Percentiles rank a stretch among this genome's conserved stretches.
phyloP scores from a whole-genome alignment of 2,888 invertebrate species.

The Xylocampa areola region DNA sequence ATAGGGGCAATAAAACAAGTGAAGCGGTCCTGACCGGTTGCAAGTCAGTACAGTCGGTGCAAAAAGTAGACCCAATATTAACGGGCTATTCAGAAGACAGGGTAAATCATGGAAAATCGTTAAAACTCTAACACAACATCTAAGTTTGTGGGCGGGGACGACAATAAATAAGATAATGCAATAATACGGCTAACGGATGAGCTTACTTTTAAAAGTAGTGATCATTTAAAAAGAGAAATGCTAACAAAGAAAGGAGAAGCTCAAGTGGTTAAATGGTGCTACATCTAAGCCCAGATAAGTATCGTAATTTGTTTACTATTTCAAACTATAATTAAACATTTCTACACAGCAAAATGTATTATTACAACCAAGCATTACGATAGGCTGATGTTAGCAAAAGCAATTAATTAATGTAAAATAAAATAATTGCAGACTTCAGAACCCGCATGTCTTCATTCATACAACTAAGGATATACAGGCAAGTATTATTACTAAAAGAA shows the following conservation, averaged over 20 bases:
- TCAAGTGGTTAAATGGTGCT: conserved; percentile 7
- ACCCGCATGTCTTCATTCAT: too few species aligned
- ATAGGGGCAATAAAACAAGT: conserved; percentile 55
- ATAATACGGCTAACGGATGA: conserved; percentile 50
- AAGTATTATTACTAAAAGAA: neutral
- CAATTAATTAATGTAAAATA: too few species aligned
- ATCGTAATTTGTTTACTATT: conserved; percentile 15
- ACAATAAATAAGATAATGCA: conserved; percentile 74
- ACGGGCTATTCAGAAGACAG: conserved; percentile 65
- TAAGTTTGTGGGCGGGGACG: conserved; percentile 68
- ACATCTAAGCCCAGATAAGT: conserved; percentile 5
- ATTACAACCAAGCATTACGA: neutral
- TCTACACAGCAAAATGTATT: neutral
- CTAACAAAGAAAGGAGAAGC: conserved; percentile 16
- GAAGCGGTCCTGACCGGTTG: conserved; percentile 66
- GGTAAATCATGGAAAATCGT: conserved; percentile 81
- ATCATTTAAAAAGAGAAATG: conserved; percentile 15
- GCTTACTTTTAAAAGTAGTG: conserved; percentile 41
- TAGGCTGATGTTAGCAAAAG: neutral
- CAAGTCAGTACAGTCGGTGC: conserved; percentile 74
- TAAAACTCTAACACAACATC: conserved; percentile 65
- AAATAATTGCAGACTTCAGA: too few species aligned
- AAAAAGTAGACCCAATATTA: conserved; percentile 77
- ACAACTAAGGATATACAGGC: too few species aligned
- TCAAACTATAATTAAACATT: neutral